These are phyloP conservation scores for Cephalopholis sonnerati DNA, from an alignment of 2,113 vertebrate species.

Conservation along the genomic window DNA sequence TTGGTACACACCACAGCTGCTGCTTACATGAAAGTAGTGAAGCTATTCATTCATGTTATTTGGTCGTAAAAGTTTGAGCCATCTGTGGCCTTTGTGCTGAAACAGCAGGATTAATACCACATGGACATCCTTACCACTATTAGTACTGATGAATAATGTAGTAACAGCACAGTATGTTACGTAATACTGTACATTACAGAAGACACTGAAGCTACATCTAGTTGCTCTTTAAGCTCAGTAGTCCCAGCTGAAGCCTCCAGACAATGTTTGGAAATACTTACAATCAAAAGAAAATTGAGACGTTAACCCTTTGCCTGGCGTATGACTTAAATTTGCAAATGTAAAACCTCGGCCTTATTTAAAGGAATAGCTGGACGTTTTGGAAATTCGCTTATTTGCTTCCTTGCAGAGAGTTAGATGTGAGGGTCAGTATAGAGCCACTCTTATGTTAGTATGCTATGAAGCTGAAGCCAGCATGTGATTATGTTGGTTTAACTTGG, in stretches of 20 bases:
- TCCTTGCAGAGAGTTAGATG: background rate
- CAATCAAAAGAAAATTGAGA: background rate
- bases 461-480: background rate
- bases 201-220: constrained; percentile 7
- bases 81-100: constrained; percentile 47
- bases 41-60: constrained; percentile 56
- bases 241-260: constrained; percentile 57
- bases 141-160: constrained; percentile 22
- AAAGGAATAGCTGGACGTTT: background rate
- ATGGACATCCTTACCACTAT: constrained; percentile 26
- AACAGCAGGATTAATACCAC: constrained; percentile 47
- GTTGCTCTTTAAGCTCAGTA: constrained; percentile 52
- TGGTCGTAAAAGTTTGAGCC: constrained; percentile 55
- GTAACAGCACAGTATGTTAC: background rate
- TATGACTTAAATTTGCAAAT: background rate
- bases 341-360: background rate
- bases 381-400: background rate
- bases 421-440: background rate
- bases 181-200: background rate
- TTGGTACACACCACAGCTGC: constrained; percentile 48
- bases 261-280: constrained; percentile 18
- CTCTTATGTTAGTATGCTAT: background rate
- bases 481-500: background rate
- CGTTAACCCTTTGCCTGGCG: background rate
- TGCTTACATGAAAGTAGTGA: constrained; percentile 34